phyloP scores from a whole-genome alignment of 2,888 invertebrate genomes.

The Chrysolina haemoptera region DNA sequence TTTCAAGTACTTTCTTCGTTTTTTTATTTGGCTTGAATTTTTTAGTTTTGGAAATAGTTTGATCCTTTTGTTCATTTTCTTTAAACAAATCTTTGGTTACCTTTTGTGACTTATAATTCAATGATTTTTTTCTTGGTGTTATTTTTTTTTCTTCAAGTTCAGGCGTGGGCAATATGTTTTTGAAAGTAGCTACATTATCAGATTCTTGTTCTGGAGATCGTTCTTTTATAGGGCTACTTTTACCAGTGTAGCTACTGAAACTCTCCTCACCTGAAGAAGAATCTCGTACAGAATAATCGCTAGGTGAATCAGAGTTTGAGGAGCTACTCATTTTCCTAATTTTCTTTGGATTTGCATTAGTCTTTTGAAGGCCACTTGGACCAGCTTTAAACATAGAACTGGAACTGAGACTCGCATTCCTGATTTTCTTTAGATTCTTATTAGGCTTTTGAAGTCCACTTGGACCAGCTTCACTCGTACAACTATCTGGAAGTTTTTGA shows the following conservation, averaged over 20 bases:
- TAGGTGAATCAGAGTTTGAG: background rate
- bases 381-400: too few relatives aligned
- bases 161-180: constrained; percentile 6
- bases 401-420: too few relatives aligned
- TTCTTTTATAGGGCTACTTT: background rate
- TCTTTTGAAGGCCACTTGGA: too few relatives aligned
- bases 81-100: constrained; percentile 17
- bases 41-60: constrained; percentile 2
- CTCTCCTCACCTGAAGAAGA: constrained; percentile 1
- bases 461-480: too few relatives aligned
- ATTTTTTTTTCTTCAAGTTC: constrained; percentile 16
- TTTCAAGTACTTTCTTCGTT: too few relatives aligned
- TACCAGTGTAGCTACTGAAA: background rate
- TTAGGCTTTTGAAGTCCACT: too few relatives aligned
- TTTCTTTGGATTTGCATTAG: too few relatives aligned
- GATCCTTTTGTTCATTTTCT: background rate
- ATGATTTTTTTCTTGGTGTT: constrained; percentile 3
- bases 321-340: too few relatives aligned
- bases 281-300: constrained; percentile 4
- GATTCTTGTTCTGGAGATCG: too few relatives aligned
- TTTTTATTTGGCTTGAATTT: too few relatives aligned
- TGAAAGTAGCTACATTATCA: background rate
- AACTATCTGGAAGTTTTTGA: too few relatives aligned
- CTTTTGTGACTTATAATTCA: background rate
- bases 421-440: too few relatives aligned